These are phyloP conservation scores for Ornithorhynchus anatinus DNA, from an alignment of 2,113 vertebrate species.

Conservation along the genomic window DNA sequence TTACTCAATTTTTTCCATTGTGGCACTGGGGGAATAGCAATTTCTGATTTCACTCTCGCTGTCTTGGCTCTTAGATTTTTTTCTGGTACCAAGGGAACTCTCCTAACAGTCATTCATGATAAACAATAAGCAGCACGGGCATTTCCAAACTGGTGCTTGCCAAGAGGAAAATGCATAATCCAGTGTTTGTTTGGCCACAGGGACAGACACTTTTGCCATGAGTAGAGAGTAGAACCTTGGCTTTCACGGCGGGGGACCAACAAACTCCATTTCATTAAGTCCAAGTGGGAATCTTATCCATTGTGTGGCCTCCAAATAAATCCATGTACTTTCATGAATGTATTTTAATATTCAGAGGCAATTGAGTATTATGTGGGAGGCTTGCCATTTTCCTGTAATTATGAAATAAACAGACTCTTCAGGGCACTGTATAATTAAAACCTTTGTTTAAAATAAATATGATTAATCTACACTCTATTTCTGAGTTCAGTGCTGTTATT, in stretches of 20 bases:
- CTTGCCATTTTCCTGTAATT: constrained; percentile 71
- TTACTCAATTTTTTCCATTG: no score
- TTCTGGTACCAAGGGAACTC: neutral
- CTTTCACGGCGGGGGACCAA: constrained; percentile 42
- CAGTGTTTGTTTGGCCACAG: constrained; percentile 46
- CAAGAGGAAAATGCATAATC: constrained; percentile 59
- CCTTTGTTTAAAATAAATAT: constrained; percentile 61
- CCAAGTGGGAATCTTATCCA: constrained; percentile 63
- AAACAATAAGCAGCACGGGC: constrained; percentile 59
- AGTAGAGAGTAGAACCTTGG: constrained; percentile 59
- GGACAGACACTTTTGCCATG: constrained; percentile 56
- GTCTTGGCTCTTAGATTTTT: neutral
- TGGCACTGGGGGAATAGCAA: no score
- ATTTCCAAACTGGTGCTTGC: constrained; percentile 45
- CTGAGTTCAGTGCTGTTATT: constrained; percentile 34
- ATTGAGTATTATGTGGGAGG: constrained; percentile 56
- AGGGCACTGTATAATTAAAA: constrained; percentile 68
- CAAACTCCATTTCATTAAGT: constrained; percentile 63
- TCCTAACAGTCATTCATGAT: constrained; percentile 24
- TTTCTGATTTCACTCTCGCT: constrained; percentile 6
- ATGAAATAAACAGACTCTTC: constrained; percentile 62
- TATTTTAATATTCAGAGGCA: constrained; percentile 64
- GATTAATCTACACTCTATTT: constrained; percentile 51
- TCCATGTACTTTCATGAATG: constrained; percentile 61
- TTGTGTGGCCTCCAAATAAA: constrained; percentile 65